Conservation (phyloP, 2,797 vertebrate species). For the Pantherophis vulpinus region DNA sequence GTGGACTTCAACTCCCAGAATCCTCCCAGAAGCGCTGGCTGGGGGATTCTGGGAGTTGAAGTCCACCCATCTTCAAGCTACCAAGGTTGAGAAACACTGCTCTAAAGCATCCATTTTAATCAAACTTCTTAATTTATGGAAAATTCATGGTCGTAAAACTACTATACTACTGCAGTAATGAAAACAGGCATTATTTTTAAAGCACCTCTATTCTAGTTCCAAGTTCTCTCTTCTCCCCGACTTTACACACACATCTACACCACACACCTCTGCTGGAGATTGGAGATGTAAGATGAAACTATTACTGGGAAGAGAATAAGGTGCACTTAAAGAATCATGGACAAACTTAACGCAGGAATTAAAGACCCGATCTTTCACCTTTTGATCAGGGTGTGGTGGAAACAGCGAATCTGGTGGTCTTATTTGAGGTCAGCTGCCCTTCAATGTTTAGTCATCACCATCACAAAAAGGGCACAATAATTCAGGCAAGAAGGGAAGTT, state of each 20-base stretch:
- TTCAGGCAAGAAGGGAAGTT: conserved; percentile 48
- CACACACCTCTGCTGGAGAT: not conserved
- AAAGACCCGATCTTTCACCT: conserved; percentile 48
- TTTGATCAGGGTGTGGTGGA: conserved; percentile 13
- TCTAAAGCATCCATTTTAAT: not conserved
- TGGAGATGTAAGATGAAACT: not conserved
- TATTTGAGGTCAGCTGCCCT: conserved; percentile 47
- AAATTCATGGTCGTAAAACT: not conserved
- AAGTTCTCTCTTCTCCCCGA: too few species aligned
- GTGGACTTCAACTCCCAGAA: too few species aligned
- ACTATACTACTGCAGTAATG: not conserved
- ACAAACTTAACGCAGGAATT: not conserved
- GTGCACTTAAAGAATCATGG: not conserved
- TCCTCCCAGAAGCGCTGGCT: too few species aligned
- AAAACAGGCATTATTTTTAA: not conserved
- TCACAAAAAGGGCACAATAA: conserved; percentile 58
- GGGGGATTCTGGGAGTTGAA: too few species aligned
- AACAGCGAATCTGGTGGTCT: conserved; percentile 51
- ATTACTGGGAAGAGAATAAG: not conserved
- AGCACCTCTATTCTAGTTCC: not conserved
- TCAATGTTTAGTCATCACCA: conserved; percentile 52
- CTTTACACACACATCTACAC: not conserved
- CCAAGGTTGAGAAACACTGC: too few species aligned
- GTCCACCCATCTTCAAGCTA: too few species aligned
- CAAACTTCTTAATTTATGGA: not conserved